Conservation (phyloP, 2,797 vertebrate species). For the Acrocephalus scirpaceus region DNA sequence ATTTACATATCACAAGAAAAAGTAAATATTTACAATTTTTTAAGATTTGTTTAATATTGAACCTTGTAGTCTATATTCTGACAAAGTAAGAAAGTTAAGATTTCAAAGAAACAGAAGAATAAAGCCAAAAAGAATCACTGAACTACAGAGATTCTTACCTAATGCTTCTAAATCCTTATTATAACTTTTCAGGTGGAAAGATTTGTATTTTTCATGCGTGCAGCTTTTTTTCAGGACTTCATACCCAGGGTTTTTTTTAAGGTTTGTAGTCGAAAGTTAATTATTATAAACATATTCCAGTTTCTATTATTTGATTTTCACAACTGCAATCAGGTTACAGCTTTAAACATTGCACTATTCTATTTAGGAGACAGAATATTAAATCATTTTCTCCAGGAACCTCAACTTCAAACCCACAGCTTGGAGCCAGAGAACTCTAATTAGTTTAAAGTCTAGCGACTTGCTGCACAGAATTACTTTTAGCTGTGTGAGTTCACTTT, state of each 20-base stretch:
- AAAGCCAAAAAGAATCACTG: not conserved
- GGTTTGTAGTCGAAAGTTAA: not conserved
- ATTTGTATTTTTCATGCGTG: not conserved
- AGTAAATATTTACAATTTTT: not conserved
- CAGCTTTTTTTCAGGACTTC: not conserved
- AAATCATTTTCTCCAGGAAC: not conserved
- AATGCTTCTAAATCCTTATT: not conserved
- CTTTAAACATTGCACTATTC: not conserved
- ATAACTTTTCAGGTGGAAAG: not conserved
- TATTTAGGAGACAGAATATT: not conserved
- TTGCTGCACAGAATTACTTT: conserved; percentile 9
- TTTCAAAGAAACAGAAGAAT: not conserved
- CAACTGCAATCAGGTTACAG: not conserved
- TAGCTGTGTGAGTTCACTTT: conserved; percentile 25
- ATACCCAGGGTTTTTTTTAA: not conserved
- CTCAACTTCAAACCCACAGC: conserved; percentile 16
- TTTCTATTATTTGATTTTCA: not conserved
- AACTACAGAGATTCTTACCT: not conserved
- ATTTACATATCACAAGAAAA: not conserved
- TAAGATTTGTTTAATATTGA: not conserved
- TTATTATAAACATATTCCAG: not conserved
- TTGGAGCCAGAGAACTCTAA: conserved; percentile 28
- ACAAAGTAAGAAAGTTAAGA: not conserved
- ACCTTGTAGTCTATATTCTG: not conserved
- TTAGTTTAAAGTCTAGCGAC: conserved; percentile 1